Percentiles rank a stretch among this genome's conserved stretches.
These are phyloP conservation scores for Zoanthus gigantus DNA, from an alignment of 92 coral and sea anemone genomes.

Conservation along the genomic window DNA sequence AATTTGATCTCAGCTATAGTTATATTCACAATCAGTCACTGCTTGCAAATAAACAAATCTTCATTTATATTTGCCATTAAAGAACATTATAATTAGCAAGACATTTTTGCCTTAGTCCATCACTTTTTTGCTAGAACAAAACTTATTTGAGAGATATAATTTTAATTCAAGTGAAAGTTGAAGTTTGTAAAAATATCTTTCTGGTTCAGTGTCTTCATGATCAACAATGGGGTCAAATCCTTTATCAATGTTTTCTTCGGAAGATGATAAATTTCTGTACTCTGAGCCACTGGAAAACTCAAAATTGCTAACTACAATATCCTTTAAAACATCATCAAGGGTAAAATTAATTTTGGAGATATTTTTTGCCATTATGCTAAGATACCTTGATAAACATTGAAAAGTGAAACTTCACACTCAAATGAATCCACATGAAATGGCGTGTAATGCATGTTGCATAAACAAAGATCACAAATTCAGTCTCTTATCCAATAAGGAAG, in stretches of 20 bases:
- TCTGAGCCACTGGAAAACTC: constrained; percentile 10
- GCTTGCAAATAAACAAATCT: not conserved
- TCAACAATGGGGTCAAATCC: constrained; percentile 8
- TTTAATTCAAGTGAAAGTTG: not conserved
- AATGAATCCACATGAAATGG: constrained; percentile 22
- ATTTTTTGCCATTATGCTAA: constrained; percentile 20
- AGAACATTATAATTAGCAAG: constrained; percentile 5
- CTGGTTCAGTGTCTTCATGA: not conserved
- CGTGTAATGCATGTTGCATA: constrained; percentile 21
- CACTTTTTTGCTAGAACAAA: constrained; percentile 28
- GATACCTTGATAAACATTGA: not conserved
- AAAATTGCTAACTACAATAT: constrained; percentile 12
- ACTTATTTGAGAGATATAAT: not conserved
- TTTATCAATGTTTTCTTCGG: constrained; percentile 1
- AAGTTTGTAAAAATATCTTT: not conserved
- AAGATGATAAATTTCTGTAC: constrained; percentile 20
- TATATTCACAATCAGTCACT: not conserved
- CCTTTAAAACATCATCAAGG: constrained; percentile 9
- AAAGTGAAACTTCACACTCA: constrained; percentile 20
- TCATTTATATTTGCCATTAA: not conserved
- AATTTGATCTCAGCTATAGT: constrained; percentile 24
- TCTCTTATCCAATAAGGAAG: constrained; percentile 31
- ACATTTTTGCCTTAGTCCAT: constrained; percentile 1
- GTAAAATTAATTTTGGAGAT: constrained; percentile 7
- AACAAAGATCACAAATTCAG: constrained; percentile 8